Percentiles rank a stretch among this genome's conserved stretches.
Evolutionary conservation across 64 coral and sea anemone genomes (phyloP).

Genomic region (Stichodactyla mertensii): DNA sequence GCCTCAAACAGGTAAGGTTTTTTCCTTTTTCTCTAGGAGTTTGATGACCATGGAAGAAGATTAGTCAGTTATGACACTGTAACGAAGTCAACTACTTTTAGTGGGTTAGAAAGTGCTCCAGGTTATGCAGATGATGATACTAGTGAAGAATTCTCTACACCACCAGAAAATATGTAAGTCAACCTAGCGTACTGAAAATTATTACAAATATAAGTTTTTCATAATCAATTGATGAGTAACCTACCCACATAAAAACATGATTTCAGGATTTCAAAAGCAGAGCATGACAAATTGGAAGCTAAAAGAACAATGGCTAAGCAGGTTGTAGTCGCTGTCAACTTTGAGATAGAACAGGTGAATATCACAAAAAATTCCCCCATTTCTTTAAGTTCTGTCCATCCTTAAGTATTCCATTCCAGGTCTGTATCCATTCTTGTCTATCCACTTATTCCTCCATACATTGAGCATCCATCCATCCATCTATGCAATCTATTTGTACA

Average conservation of each 20-base stretch:
- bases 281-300: conserved; percentile 48
- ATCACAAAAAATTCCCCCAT: neutral
- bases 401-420: too few relatives aligned
- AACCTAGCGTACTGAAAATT: neutral
- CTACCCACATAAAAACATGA: too few relatives aligned
- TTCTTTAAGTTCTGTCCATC: neutral
- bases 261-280: conserved; percentile 22
- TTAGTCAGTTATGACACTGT: neutral
- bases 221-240: too few relatives aligned
- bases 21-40: neutral
- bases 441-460: too few relatives aligned
- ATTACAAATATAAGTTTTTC: too few relatives aligned
- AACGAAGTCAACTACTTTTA: neutral
- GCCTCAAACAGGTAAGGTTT: neutral
- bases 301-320: conserved; percentile 66
- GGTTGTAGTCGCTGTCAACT: conserved; percentile 76
- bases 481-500: too few relatives aligned
- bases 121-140: neutral
- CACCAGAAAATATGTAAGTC: neutral
- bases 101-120: neutral
- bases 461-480: too few relatives aligned
- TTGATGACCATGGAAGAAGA: neutral
- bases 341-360: conserved; percentile 84
- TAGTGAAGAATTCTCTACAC: conserved; percentile 1
- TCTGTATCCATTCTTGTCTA: too few relatives aligned